Base-by-base conservation (phyloP, 2,113 vertebrate genomes). In the Triplophysa dalaica region DNA sequence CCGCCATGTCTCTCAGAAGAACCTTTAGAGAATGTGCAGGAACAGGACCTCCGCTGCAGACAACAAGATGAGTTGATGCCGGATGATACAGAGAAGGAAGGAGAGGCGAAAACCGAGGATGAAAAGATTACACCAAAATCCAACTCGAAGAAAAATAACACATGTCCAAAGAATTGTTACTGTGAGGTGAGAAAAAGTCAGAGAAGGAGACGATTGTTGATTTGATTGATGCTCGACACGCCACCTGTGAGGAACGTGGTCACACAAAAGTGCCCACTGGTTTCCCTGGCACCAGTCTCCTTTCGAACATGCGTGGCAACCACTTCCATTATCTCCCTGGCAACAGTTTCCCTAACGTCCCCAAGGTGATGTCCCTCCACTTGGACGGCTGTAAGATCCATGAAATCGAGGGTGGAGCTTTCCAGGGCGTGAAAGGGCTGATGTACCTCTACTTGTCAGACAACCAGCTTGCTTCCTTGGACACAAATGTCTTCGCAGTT, bases 381-480 rank as follows among this genome's bases (percentile, higher is more conserved):
- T 86, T 99, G 76, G 96, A 98, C 82, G 63, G 81, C 79, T 97
- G 95, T 21, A 74, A 86, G 84, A 93, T 97, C 33, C 26, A 77
- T 0, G 83, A 19, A 1, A 87, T 99, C 9, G 90, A 89, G 12
- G 84, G 86, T 0, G 88, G 93, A 0, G 94, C 94, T 0, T 90
- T 98, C 82, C 82, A 4, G 0, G 94, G 94, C 1, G 92, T 98
- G 93, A 89, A 86, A 50, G 87, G 79, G 38, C 89, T 98, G 12
- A 54, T 96, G n/a, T 99, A 98, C 82, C 92, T 98, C 70, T 98
- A 99, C 88, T 93, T 99, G 7, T 93, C 94, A 0, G 4, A 95
- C 85, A 99, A 98, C 70, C 85, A 45, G 64, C 93, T 99, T 56
- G 91, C 92, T 0, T 87, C 85, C 2, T 83, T 99, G 86, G 86